Percentiles rank a stretch among this genome's conserved stretches.
Conservation (phyloP, 2,888 invertebrate species). For the Chrysomela aeneicollis region DNA sequence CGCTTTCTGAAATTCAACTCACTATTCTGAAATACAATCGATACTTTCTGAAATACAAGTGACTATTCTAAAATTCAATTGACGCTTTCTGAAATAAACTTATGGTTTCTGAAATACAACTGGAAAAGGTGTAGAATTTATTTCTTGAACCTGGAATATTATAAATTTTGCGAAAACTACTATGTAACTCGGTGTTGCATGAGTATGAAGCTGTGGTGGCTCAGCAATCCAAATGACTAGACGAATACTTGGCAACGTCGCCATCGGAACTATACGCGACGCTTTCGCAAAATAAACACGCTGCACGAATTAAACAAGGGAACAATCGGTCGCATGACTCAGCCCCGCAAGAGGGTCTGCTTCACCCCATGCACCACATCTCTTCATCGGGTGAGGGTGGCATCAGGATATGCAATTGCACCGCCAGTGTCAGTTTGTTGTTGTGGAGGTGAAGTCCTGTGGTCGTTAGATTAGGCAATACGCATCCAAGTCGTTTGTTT, state of each 20-base stretch:
- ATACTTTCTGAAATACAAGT: no score
- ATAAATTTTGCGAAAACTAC: no score
- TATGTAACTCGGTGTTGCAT: no score
- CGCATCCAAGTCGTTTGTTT: conserved; percentile 7
- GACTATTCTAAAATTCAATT: no score
- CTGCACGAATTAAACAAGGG: conserved; percentile 39
- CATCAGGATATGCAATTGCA: conserved; percentile 59
- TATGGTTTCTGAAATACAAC: no score
- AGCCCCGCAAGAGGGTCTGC: conserved; percentile 53
- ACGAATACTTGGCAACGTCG: conserved; percentile 7
- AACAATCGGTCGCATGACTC: conserved; percentile 54
- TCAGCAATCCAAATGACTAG: no score
- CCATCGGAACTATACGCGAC: conserved; percentile 25
- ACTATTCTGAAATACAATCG: no score
- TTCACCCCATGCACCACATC: conserved; percentile 52
- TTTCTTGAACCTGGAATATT: no score
- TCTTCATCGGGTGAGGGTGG: conserved; percentile 57
- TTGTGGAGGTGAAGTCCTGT: conserved; percentile 62
- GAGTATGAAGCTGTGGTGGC: no score
- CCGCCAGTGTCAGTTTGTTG: conserved; percentile 61
- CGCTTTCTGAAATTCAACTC: no score
- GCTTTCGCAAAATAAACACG: conserved; percentile 33
- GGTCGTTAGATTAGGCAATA: conserved; percentile 56
- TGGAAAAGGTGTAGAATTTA: no score
- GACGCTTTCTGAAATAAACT: no score